Percentiles rank a stretch among this genome's conserved stretches.
phyloP scores from a whole-genome alignment of 2,888 invertebrate species.

The Troilus luridus region DNA sequence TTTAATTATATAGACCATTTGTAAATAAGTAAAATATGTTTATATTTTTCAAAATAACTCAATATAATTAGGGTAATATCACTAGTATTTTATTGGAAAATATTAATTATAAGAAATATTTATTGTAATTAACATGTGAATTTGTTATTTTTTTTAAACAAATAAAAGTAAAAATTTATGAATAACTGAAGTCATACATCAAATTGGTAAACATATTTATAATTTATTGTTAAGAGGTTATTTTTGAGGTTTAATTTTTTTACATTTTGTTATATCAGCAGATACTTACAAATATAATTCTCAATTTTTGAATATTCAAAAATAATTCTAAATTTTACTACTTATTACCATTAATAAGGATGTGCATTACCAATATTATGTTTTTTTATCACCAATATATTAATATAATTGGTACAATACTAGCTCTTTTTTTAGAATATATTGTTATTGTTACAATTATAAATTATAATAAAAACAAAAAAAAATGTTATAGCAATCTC shows the following conservation, averaged over 20 bases:
- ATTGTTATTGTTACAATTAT: not conserved
- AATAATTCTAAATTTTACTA: not conserved
- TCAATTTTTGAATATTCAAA: not conserved
- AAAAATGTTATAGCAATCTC: too few species aligned
- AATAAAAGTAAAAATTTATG: not conserved
- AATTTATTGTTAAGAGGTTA: not conserved
- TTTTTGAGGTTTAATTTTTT: not conserved
- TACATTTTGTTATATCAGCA: not conserved
- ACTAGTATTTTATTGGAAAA: not conserved
- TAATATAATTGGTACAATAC: not conserved
- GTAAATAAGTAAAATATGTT: conserved; percentile 33
- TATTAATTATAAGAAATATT: not conserved
- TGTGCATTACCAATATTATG: not conserved
- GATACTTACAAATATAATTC: not conserved
- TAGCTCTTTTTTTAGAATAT: not conserved
- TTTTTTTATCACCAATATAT: not conserved
- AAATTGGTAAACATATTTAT: not conserved
- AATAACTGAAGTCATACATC: not conserved
- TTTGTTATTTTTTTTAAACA: not conserved
- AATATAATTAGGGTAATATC: not conserved
- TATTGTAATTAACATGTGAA: not conserved
- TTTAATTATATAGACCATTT: conserved; percentile 1
- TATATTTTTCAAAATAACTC: conserved; percentile 34
- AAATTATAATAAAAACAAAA: too few species aligned
- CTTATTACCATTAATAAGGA: not conserved